Evolutionary conservation across 2,888 invertebrate genomes (phyloP), one percentile per base, ranked within the genome.

Genomic region (Oxystoma pomonae): DNA sequence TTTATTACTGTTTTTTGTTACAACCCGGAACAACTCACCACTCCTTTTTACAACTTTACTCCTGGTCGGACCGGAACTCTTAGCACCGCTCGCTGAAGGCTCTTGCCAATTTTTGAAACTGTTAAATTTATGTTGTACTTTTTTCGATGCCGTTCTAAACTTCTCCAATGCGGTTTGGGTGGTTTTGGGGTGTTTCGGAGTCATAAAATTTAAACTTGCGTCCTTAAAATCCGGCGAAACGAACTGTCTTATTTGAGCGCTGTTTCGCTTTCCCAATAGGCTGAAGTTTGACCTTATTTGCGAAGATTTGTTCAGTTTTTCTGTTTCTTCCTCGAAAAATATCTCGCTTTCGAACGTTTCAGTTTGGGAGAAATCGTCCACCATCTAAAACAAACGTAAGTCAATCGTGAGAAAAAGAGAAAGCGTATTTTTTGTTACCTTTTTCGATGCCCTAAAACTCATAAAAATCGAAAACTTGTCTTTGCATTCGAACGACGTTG

Each of bases 181-280:
- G 5, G 12, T 35, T 35, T 35, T 35, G 12, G 35, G 35, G 35
- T 12, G 12, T 35, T 35, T 35, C 12, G 35, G 12, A 7, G 35
- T 7, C 12, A 7, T 35, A n/a, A n/a, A 57, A 1, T 18, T 57
- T 50, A 66, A 61, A 7, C 21, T n/a, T 5, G 53, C 59, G 17
- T 66, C 65, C 57, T 68, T 72, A 56, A 66, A 72, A 62, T 71
- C 71, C 12, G 73, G 72, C n/a, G 70, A 73, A 1, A 73, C 71
- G 53, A 72, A 69, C 58, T 71, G 71, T 60, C 73, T 61, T 55
- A 73, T 71, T 52, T 73, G 71, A 1, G 68, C 67, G 59, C 73
- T 73, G 17, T 68, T 70, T 16, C 72, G 58, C 22, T 67, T 35
- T 12, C 35, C 35, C 35, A 35, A 35, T 66, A 9, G 55, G 62